These are phyloP conservation scores for Dendrocincla tyrannina DNA, from an alignment of 2,797 vertebrate genomes.

Conservation along the genomic window DNA sequence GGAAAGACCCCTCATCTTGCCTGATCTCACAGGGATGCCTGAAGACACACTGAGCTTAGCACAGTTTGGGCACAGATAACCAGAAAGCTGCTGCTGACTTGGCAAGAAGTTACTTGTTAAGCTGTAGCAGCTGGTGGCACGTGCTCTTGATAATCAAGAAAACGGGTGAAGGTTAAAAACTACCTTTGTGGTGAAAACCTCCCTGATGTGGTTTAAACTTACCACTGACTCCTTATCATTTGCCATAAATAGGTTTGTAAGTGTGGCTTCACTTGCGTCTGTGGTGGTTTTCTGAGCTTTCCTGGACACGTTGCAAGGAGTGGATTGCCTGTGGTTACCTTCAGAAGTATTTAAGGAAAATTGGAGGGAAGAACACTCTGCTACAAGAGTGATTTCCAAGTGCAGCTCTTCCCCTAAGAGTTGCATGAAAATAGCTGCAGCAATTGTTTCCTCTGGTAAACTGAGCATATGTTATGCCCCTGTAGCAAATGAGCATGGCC, in stretches of 20 bases:
- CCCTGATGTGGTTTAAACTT: background rate
- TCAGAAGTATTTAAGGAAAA: constrained; percentile 18
- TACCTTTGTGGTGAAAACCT: background rate
- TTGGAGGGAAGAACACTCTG: background rate
- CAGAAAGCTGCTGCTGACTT: background rate
- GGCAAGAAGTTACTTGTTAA: background rate
- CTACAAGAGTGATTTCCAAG: background rate
- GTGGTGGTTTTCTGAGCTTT: background rate
- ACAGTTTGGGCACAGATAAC: background rate
- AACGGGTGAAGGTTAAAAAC: background rate
- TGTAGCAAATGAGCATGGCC: background rate
- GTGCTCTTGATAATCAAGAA: background rate
- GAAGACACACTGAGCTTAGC: background rate
- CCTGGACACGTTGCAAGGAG: background rate
- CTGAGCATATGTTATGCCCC: background rate
- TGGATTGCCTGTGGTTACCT: background rate
- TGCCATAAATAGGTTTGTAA: constrained; percentile 36
- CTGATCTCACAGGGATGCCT: background rate
- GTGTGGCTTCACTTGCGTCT: background rate
- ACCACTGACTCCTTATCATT: background rate
- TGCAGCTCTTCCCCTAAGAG: background rate
- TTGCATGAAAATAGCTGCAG: background rate
- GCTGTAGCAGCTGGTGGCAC: background rate
- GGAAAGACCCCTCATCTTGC: background rate
- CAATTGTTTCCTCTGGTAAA: background rate